Conservation (phyloP, 2,888 invertebrate species). For the Drosophila sordidula region DNA sequence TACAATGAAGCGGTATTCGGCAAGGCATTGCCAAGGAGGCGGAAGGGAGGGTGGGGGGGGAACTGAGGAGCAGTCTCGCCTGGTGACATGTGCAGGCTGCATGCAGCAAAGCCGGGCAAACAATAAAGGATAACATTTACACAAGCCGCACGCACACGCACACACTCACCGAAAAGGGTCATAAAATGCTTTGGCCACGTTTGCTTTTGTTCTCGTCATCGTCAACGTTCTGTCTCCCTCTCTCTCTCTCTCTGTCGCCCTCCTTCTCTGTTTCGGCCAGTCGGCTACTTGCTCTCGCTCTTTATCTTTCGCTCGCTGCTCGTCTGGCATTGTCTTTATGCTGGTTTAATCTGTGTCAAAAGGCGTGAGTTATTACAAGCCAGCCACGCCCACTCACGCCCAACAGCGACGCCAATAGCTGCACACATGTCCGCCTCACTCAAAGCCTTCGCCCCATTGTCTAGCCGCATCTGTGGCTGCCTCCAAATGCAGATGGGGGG, state of each 20-base stretch:
- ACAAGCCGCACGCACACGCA: constrained; percentile 47
- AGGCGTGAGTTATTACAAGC: constrained; percentile 81
- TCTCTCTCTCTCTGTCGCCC: constrained; percentile 8
- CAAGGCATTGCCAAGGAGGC: constrained; percentile 1
- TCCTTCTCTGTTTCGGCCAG: neutral
- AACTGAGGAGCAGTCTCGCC: constrained; percentile 51
- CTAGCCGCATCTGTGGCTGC: constrained; percentile 29
- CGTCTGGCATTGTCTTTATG: constrained; percentile 72
- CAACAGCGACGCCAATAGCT: constrained; percentile 36
- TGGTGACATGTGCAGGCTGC: constrained; percentile 63
- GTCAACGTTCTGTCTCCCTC: constrained; percentile 45
- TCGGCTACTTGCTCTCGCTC: neutral
- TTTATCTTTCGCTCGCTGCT: constrained; percentile 5
- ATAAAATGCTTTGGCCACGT: constrained; percentile 75
- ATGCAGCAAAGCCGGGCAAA: constrained; percentile 59
- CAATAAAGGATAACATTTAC: constrained; percentile 77
- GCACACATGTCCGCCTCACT: constrained; percentile 30
- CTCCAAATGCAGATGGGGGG: constrained; percentile 1
- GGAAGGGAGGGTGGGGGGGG: constrained; percentile 4
- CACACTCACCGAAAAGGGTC: constrained; percentile 60
- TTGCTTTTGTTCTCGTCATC: constrained; percentile 76
- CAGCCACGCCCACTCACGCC: constrained; percentile 65
- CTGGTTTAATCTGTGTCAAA: constrained; percentile 81
- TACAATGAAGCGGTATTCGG: constrained; percentile 63
- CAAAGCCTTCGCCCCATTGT: constrained; percentile 40